phyloP scores from a whole-genome alignment of 2,888 invertebrate species.

The Callinectes sapidus region DNA sequence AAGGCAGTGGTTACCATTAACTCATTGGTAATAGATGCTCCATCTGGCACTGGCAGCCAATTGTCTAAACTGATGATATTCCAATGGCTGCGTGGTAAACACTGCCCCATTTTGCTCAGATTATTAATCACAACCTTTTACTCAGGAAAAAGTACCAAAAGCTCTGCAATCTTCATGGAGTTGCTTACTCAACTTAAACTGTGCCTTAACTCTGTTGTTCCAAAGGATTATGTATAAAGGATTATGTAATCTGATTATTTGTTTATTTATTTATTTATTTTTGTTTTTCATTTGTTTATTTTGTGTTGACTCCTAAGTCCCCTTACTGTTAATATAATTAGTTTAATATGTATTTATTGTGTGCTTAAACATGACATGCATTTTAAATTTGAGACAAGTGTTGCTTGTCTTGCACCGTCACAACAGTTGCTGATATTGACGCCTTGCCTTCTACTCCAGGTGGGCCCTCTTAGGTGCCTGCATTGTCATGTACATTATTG shows the following conservation, averaged over 20 bases:
- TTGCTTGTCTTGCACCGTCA: conserved; percentile 24
- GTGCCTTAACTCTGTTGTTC: conserved; percentile 54
- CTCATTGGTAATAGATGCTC: conserved; percentile 61
- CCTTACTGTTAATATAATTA: conserved; percentile 47
- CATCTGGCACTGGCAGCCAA: conserved; percentile 58
- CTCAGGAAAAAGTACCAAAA: conserved; percentile 66
- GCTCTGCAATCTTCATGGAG: conserved; percentile 63
- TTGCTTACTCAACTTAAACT: conserved; percentile 59
- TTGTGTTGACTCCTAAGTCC: conserved; percentile 42
- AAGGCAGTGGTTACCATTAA: conserved; percentile 68
- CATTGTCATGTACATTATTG: conserved; percentile 68
- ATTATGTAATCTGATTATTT: conserved; percentile 34
- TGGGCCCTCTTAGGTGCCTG: conserved; percentile 70
- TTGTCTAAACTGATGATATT: conserved; percentile 55
- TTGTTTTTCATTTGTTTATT: not conserved
- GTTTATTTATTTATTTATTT: conserved; percentile 32
- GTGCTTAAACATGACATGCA: conserved; percentile 45
- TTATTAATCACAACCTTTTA: conserved; percentile 69
- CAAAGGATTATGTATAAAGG: conserved; percentile 43
- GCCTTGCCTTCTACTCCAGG: conserved; percentile 41
- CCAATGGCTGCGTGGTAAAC: conserved; percentile 68
- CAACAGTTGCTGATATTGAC: conserved; percentile 22
- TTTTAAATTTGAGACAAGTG: conserved; percentile 43
- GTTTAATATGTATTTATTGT: conserved; percentile 44
- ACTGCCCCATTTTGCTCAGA: conserved; percentile 56